A percentile compares a stretch with the other conserved stretches of the same genome.
phyloP scores from a whole-genome alignment of 2,113 vertebrate genomes.

The Noturus placidus region DNA sequence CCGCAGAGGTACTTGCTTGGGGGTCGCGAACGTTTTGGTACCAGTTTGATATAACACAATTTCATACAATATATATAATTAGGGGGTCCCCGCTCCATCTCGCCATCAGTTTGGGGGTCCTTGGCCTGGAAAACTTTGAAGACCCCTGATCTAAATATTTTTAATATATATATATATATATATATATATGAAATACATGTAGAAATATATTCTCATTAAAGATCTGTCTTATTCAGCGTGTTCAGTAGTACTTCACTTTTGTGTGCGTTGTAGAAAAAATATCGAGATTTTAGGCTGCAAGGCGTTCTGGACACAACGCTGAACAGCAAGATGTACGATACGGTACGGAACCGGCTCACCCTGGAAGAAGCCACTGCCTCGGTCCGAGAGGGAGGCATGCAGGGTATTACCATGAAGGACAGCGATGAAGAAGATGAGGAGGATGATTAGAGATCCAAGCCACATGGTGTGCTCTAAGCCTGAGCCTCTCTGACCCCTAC shows the following conservation, averaged over 20 bases:
- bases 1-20: no score
- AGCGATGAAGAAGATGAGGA: constrained; percentile 97
- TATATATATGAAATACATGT: not conserved
- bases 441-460: constrained; percentile 65
- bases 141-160: no score
- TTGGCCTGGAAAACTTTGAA: no score
- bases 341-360: constrained; percentile 93
- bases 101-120: no score
- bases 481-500: constrained; percentile 13
- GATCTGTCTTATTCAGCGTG: not conserved
- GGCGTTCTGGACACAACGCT: constrained; percentile 96
- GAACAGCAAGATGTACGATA: constrained; percentile 98
- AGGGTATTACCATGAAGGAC: constrained; percentile 99
- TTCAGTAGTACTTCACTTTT: constrained; percentile 18
- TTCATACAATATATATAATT: no score
- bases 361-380: constrained; percentile 94
- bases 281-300: constrained; percentile 98
- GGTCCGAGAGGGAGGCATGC: constrained; percentile 93
- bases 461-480: constrained; percentile 40
- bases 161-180: no score
- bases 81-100: no score
- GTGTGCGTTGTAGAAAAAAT: constrained; percentile 83
- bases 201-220: not conserved
- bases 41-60: no score
- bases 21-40: no score